Evolutionary conservation across 64 coral and sea anemone genomes (phyloP).

Genomic region (Trachythela sp.): DNA sequence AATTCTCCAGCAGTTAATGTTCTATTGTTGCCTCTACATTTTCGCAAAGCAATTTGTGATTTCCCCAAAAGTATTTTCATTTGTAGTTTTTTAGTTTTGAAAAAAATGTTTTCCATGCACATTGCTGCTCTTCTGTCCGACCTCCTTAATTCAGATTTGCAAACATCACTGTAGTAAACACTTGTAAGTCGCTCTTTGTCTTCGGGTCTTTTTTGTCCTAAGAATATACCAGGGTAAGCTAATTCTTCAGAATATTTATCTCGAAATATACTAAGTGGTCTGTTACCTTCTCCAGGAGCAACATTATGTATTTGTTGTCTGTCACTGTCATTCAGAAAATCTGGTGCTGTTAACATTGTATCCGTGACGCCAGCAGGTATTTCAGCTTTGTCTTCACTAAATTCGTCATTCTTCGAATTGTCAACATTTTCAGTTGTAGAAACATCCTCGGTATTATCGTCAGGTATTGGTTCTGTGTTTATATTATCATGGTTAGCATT

Average conservation of each 20-base stretch:
- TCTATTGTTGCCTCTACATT: background rate
- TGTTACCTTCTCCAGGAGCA: background rate
- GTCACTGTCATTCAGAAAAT: background rate
- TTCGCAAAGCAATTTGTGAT: background rate
- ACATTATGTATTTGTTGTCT: background rate
- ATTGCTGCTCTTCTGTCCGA: background rate
- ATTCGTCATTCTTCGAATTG: background rate
- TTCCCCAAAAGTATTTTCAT: background rate
- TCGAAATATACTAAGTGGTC: slow-evolving; percentile 6
- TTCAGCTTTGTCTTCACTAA: background rate
- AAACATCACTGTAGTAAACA: background rate
- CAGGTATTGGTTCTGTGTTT: no score
- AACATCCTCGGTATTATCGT: background rate
- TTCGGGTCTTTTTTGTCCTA: background rate
- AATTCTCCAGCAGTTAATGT: background rate
- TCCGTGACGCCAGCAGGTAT: slow-evolving; percentile 7
- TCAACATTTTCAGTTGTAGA: background rate
- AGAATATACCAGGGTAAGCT: background rate
- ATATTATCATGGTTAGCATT: background rate
- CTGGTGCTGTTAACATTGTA: background rate
- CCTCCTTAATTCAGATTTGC: slow-evolving; percentile 1
- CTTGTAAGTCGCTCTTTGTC: background rate
- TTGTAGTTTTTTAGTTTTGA: background rate
- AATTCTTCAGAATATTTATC: background rate
- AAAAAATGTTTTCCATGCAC: slow-evolving; percentile 13